Conservation (phyloP, 2,888 invertebrate genomes). For the Drosophila helvetica region DNA sequence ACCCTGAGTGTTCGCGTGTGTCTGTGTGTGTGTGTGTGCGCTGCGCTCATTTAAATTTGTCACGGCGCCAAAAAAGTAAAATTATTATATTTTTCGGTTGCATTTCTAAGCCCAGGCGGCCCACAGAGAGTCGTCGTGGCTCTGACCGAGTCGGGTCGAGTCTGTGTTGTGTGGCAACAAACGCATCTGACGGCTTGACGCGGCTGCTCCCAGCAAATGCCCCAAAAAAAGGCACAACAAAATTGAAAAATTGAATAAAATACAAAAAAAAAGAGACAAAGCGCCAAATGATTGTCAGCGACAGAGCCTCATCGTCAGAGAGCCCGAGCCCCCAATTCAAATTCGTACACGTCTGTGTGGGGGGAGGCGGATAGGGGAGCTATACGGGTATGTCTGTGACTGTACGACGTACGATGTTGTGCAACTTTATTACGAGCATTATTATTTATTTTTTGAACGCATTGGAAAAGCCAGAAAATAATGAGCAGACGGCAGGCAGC, state of each 20-base stretch:
- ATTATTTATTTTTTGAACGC: conserved; percentile 31
- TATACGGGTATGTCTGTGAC: conserved; percentile 6
- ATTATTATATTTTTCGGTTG: conserved; percentile 42
- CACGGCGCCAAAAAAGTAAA: conserved; percentile 45
- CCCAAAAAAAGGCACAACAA: conserved; percentile 30
- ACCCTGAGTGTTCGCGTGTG: conserved; percentile 2
- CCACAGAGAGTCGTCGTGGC: neutral
- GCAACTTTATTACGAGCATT: conserved; percentile 43
- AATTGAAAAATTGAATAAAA: conserved; percentile 33
- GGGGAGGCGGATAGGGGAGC: too few species aligned
- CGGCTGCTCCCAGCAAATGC: conserved; percentile 46
- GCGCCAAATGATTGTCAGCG: conserved; percentile 18
- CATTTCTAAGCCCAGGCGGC: conserved; percentile 43
- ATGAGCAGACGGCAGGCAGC: conserved; percentile 31
- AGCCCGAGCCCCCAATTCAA: conserved; percentile 20
- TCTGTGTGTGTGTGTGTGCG: neutral
- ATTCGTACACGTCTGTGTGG: conserved; percentile 33
- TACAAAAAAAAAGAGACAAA: conserved; percentile 27
- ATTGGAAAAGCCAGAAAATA: conserved; percentile 43
- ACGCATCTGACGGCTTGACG: conserved; percentile 44
- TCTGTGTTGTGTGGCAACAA: conserved; percentile 33
- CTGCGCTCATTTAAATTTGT: conserved; percentile 56
- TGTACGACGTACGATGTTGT: conserved; percentile 21
- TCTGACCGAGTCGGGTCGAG: neutral
- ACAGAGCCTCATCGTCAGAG: conserved; percentile 15